A percentile compares a stretch with the other conserved stretches of the same genome.
Evolutionary conservation across 2,797 vertebrate species (phyloP).

Genomic region (Acanthopagrus latus): DNA sequence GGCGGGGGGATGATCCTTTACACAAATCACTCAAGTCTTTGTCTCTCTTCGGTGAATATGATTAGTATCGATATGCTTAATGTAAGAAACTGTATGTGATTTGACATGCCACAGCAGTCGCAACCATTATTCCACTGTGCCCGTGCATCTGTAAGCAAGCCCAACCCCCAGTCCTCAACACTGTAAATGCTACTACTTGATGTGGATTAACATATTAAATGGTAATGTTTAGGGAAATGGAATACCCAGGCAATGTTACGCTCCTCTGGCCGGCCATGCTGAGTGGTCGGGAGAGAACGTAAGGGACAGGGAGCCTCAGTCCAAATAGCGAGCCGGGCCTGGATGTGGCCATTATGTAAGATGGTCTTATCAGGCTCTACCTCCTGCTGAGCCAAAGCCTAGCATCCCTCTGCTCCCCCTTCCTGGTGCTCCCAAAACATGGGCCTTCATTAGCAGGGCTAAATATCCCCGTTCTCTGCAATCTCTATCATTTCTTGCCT

Average conservation of each 20-base stretch:
- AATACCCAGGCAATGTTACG: slow-evolving; percentile 40
- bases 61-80: slow-evolving; percentile 26
- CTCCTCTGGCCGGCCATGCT: slow-evolving; percentile 22
- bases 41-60: slow-evolving; percentile 42
- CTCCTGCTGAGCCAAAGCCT: slow-evolving; percentile 80
- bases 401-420: slow-evolving; percentile 65
- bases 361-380: slow-evolving; percentile 84
- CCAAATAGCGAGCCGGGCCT: slow-evolving; percentile 64
- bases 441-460: slow-evolving; percentile 88
- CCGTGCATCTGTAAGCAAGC: slow-evolving; percentile 15
- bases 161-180: slow-evolving; percentile 12
- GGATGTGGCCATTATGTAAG: slow-evolving; percentile 84
- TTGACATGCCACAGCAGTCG: slow-evolving; percentile 2
- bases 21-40: slow-evolving; percentile 57
- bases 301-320: slow-evolving; percentile 64
- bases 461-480: slow-evolving; percentile 88
- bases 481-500: slow-evolving; percentile 89
- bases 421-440: slow-evolving; percentile 81
- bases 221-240: slow-evolving; percentile 43
- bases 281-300: slow-evolving; percentile 52
- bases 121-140: slow-evolving; percentile 12
- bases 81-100: slow-evolving; percentile 17
- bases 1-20: slow-evolving; percentile 33
- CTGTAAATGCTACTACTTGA: slow-evolving; percentile 29
- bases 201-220: slow-evolving; percentile 51